phyloP scores from a whole-genome alignment of 2,113 vertebrate genomes.

The Oreochromis niloticus region DNA sequence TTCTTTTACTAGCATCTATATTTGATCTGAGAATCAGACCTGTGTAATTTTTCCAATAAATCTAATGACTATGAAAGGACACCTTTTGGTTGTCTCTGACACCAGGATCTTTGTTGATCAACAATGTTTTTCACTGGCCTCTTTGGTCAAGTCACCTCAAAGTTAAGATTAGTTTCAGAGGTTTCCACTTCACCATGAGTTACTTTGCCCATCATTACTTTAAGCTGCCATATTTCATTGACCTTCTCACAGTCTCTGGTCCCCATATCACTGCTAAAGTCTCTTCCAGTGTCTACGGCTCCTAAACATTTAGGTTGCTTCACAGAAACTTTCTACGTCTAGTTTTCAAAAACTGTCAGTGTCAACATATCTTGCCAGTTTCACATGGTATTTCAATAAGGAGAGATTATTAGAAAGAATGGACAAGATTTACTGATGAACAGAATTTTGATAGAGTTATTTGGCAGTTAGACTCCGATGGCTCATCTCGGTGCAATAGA shows the following conservation, averaged over 20 bases:
- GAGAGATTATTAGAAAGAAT: accelerated
- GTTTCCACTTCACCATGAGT: neutral
- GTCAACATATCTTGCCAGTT: neutral
- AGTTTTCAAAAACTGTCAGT: neutral
- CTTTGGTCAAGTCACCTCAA: neutral
- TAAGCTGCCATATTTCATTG: neutral
- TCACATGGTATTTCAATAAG: neutral
- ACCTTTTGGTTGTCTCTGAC: neutral
- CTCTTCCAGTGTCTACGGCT: neutral
- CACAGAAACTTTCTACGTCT: neutral
- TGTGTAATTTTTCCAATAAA: neutral
- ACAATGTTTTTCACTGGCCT: neutral
- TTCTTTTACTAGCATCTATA: neutral
- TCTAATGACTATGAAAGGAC: neutral
- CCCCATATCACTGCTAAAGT: neutral
- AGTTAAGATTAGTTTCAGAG: neutral
- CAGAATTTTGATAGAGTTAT: neutral
- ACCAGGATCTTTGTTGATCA: neutral
- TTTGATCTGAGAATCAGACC: neutral
- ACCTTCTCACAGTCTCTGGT: neutral
- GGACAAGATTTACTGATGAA: neutral
- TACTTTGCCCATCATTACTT: neutral
- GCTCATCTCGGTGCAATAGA: neutral
- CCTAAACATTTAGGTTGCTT: neutral
- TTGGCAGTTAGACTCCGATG: neutral